A percentile compares a stretch with the other conserved stretches of the same genome.
Conservation (phyloP, 2,113 vertebrate species). For the Sinocyclocheilus rhinocerous region DNA sequence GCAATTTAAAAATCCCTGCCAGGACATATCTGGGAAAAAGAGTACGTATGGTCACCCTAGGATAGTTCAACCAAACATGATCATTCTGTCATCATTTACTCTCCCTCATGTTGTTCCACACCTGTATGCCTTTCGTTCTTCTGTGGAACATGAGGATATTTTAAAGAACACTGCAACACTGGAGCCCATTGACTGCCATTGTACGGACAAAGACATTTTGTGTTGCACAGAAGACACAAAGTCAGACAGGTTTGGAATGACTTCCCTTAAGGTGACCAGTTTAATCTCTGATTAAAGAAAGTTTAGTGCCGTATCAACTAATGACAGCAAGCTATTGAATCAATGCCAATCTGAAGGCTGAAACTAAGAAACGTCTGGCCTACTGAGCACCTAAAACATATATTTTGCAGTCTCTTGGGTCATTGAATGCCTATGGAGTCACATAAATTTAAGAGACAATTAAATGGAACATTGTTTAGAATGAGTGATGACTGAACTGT, state of each 20-base stretch:
- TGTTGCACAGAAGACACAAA: too few relatives aligned
- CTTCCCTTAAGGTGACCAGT: neutral
- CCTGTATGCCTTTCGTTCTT: neutral
- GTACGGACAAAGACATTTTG: neutral
- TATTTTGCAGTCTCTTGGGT: neutral
- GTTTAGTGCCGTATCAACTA: neutral
- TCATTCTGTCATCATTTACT: neutral
- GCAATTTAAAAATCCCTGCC: neutral
- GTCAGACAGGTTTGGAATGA: neutral
- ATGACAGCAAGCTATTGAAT: neutral
- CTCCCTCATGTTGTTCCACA: neutral
- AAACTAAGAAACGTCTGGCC: neutral
- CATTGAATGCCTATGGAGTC: neutral
- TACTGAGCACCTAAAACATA: neutral
- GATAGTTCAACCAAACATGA: neutral
- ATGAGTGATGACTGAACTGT: neutral
- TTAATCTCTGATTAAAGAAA: neutral
- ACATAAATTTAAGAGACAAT: neutral
- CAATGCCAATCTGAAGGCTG: neutral
- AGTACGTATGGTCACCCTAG: too few relatives aligned
- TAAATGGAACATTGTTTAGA: conserved; percentile 9
- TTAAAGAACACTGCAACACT: neutral
- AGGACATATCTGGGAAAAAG: too few relatives aligned
- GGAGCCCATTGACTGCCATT: neutral
- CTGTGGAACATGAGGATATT: neutral